phyloP scores from a whole-genome alignment of 1,140 invertebrate genomes.

The Aphaenogaster ashmeadi region DNA sequence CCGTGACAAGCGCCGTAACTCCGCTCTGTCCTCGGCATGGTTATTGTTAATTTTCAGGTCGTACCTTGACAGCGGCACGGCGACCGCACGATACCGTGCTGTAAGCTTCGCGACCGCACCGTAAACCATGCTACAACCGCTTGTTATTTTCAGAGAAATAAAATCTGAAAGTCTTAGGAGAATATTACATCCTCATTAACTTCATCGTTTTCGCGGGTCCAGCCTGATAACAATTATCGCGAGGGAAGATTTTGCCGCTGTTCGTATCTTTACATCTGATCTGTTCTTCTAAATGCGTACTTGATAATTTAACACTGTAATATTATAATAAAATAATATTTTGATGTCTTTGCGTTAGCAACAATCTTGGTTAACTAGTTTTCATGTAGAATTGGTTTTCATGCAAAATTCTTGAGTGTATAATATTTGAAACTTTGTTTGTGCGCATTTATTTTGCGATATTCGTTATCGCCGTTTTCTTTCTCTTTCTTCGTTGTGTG shows the following conservation, averaged over 20 bases:
- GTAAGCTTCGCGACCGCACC: not conserved
- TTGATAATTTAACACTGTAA: not conserved
- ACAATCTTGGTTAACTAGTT: not conserved
- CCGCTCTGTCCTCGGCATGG: not conserved
- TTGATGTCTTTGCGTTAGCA: not conserved
- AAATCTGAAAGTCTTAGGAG: constrained; percentile 8
- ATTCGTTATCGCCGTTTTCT: not conserved
- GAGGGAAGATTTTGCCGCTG: not conserved
- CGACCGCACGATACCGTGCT: not conserved
- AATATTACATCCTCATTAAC: constrained; percentile 35
- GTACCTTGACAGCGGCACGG: constrained; percentile 4
- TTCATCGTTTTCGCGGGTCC: not conserved
- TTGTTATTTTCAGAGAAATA: constrained; percentile 40
- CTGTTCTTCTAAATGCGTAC: not conserved
- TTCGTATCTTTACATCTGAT: not conserved
- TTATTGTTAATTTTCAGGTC: constrained; percentile 71
- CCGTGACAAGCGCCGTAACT: constrained; percentile 22
- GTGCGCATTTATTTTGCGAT: not conserved
- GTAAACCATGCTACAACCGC: not conserved
- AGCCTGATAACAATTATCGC: constrained; percentile 2
- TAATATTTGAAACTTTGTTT: not conserved
- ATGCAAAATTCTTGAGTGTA: not conserved
- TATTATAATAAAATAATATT: constrained; percentile 3
- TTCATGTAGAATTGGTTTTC: not conserved
- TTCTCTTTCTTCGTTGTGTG: not conserved